Evolutionary conservation across 2,888 invertebrate species (phyloP).

Genomic region (Ophion obscuratus): DNA sequence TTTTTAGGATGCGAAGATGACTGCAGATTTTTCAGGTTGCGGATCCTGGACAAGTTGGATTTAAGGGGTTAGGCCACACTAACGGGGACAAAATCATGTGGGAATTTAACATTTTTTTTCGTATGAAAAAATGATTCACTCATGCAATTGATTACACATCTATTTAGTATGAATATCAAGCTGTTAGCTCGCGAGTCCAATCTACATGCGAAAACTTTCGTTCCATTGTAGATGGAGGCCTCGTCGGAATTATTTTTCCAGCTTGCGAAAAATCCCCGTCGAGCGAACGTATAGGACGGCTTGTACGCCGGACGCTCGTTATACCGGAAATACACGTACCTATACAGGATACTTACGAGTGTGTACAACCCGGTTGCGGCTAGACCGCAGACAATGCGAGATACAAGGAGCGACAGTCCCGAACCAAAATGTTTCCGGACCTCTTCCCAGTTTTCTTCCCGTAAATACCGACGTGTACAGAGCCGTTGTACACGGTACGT

Average conservation of each 20-base stretch:
- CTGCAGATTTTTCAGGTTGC: too few species aligned
- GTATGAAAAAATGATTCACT: too few species aligned
- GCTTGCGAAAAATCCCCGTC: neutral
- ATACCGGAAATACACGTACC: conserved; percentile 13
- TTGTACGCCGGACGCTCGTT: conserved; percentile 16
- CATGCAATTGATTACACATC: too few species aligned
- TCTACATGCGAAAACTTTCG: conserved; percentile 7
- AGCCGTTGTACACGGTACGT: neutral
- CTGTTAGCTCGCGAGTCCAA: neutral
- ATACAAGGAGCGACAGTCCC: conserved; percentile 42
- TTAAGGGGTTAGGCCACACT: too few species aligned
- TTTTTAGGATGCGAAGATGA: too few species aligned
- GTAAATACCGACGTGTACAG: conserved; percentile 31
- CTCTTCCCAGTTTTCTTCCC: conserved; percentile 35
- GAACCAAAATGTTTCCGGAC: conserved; percentile 39
- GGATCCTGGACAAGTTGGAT: too few species aligned
- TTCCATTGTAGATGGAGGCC: neutral
- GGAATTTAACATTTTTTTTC: too few species aligned
- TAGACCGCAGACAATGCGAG: conserved; percentile 37
- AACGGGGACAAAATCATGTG: too few species aligned
- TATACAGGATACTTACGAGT: conserved; percentile 19
- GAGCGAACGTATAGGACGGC: neutral
- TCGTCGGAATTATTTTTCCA: neutral
- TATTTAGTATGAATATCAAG: too few species aligned
- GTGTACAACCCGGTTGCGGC: conserved; percentile 22